A percentile compares a stretch with the other conserved stretches of the same genome.
Evolutionary conservation across 2,113 vertebrate species (phyloP).

Genomic region (Platycercus adscitus): DNA sequence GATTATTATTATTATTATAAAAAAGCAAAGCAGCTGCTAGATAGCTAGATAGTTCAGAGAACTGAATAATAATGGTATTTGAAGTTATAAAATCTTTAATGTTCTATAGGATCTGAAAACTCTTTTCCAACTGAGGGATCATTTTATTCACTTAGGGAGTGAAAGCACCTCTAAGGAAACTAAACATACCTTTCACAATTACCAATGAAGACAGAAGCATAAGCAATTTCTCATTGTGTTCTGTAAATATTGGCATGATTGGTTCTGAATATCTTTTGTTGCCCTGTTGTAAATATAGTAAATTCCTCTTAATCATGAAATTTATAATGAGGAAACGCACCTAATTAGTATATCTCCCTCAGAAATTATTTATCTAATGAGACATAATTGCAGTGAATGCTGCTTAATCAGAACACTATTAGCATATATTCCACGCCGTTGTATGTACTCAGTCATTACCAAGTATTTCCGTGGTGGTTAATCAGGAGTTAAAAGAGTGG

Average conservation of each 20-base stretch:
- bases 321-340: neutral
- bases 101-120: neutral
- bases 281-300: neutral
- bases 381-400: neutral
- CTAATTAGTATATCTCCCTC: constrained; percentile 22
- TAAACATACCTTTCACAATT: neutral
- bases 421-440: neutral
- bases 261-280: neutral
- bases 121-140: neutral
- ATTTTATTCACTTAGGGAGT: neutral
- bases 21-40: neutral
- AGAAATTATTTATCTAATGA: constrained; percentile 45
- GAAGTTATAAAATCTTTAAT: neutral
- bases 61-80: neutral
- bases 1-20: neutral
- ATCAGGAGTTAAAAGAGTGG: neutral
- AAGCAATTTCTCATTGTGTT: neutral
- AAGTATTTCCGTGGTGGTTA: neutral
- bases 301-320: neutral
- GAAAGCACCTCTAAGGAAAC: neutral
- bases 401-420: neutral
- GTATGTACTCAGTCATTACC: neutral
- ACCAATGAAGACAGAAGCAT: neutral
- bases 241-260: neutral
- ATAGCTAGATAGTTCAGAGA: neutral